Base-by-base conservation (phyloP, 2,888 invertebrate species). In the Escarpia spicata region DNA sequence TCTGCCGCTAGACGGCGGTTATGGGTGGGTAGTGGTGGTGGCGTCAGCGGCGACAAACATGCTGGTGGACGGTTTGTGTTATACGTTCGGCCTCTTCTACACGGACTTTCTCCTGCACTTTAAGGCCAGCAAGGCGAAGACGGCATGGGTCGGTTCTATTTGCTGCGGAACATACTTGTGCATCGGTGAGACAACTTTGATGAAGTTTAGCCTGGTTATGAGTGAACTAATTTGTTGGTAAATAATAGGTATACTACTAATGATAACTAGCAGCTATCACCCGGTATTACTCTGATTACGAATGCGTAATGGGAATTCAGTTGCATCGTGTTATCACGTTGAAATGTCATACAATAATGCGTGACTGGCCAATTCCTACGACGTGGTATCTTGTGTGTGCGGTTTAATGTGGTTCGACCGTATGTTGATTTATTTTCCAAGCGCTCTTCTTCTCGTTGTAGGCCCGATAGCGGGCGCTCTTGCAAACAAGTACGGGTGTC, bases 61-160 rank as follows among this genome's bases (percentile, higher is more conserved):
- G 92, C 95, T 98, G 98, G 99, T 99, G 95, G 99, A 99, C 97
- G 99, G 99, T 93, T 98, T 99, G 96, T 99, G 99, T 92, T 99
- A 99, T 97, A 98, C 99, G 31, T 99, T 99, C 96, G 99, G 99
- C 92, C 98, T 99, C 93, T 98, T 99, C 97, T 98, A 98, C 97
- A 97, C 98, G 94, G 98, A 98, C 96, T 98, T 99, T 96, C 97
- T 98, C 94, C 97, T 97, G 93, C 98, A 98, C 97, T 99, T 99
- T 96, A 97, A 98, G 10, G 98, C 98, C 96, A 98, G 98, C 93
- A 98, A 98, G 96, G 98, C 98, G 93, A 98, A 98, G 94, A 99
- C 99, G 15, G 98, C 99, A 37, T 98, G 98, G 98, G 98, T 99
- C 95, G 98, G 98, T 91, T 99, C 99, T 90, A 98, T 99, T 94